Percentiles rank a stretch among this genome's conserved stretches.
These are phyloP conservation scores for Carollia perspicillata DNA, from an alignment of 2,113 vertebrate genomes.

Conservation along the genomic window DNA sequence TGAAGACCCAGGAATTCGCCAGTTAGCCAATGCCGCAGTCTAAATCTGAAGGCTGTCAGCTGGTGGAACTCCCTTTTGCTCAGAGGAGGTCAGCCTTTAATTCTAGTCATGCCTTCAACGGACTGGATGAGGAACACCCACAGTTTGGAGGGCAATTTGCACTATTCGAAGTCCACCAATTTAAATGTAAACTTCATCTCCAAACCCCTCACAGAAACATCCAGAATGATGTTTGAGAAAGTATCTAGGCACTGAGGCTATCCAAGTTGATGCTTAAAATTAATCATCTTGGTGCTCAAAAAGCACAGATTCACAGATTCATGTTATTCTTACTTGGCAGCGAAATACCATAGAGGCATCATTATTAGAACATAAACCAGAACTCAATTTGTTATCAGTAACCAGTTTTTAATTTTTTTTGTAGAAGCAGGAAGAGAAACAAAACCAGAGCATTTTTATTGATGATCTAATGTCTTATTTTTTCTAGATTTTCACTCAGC, in stretches of 20 bases:
- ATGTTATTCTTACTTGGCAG: not conserved
- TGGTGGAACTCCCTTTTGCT: not conserved
- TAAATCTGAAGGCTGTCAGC: not conserved
- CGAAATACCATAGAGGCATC: not conserved
- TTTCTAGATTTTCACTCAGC: not conserved
- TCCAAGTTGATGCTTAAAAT: not conserved
- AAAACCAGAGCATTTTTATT: not conserved
- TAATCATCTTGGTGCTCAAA: not conserved
- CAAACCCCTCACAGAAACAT: not conserved
- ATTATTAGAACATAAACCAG: not conserved
- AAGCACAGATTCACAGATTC: not conserved
- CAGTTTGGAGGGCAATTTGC: not conserved
- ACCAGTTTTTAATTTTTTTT: not conserved
- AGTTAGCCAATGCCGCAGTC: not conserved
- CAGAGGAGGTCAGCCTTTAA: not conserved
- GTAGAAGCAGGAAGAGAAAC: not conserved
- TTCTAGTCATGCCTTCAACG: not conserved
- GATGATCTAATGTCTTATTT: not conserved
- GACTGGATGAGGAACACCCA: not conserved
- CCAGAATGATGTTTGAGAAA: not conserved
- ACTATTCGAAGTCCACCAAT: not conserved
- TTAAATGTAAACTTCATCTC: not conserved
- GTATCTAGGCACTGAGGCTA: not conserved
- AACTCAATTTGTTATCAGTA: not conserved
- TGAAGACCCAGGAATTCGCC: not conserved